Percentiles rank a stretch among this genome's conserved stretches.
Conservation (phyloP, 2,888 invertebrate genomes). For the Chironomus riparius region DNA sequence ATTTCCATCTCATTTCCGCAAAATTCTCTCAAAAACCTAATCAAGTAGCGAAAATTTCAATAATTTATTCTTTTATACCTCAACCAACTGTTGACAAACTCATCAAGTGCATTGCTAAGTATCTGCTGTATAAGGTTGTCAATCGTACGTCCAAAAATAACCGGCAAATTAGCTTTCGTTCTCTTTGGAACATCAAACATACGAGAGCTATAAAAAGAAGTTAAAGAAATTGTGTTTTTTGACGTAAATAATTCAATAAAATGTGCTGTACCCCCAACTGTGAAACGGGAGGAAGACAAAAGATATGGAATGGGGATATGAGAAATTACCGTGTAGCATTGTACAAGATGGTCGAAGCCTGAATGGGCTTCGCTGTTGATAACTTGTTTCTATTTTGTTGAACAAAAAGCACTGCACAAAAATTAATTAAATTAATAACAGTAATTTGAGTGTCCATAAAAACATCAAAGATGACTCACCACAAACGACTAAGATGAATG, state of each 20-base stretch:
- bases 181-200: slow-evolving; percentile 42
- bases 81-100: slow-evolving; percentile 71
- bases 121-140: slow-evolving; percentile 76
- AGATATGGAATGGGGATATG: too few relatives aligned
- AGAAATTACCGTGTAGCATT: slow-evolving; percentile 40
- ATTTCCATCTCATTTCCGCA: too few relatives aligned
- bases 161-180: slow-evolving; percentile 52
- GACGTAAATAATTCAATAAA: background rate
- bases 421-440: background rate
- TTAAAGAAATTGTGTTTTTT: slow-evolving; percentile 2
- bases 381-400: slow-evolving; percentile 37
- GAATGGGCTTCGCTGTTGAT: slow-evolving; percentile 33
- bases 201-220: slow-evolving; percentile 34
- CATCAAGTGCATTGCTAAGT: slow-evolving; percentile 67
- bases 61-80: slow-evolving; percentile 37
- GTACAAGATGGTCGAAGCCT: slow-evolving; percentile 38
- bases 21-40: background rate
- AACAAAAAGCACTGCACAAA: slow-evolving; percentile 39
- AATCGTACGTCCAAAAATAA: slow-evolving; percentile 74
- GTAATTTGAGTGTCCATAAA: background rate
- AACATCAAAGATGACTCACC: slow-evolving; percentile 34
- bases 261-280: background rate
- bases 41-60: slow-evolving; percentile 31
- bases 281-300: too few relatives aligned
- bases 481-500: slow-evolving; percentile 37